Evolutionary conservation across 2,113 vertebrate genomes (phyloP), one percentile per base, ranked within the genome.

Genomic region (Phaetusa simplex): DNA sequence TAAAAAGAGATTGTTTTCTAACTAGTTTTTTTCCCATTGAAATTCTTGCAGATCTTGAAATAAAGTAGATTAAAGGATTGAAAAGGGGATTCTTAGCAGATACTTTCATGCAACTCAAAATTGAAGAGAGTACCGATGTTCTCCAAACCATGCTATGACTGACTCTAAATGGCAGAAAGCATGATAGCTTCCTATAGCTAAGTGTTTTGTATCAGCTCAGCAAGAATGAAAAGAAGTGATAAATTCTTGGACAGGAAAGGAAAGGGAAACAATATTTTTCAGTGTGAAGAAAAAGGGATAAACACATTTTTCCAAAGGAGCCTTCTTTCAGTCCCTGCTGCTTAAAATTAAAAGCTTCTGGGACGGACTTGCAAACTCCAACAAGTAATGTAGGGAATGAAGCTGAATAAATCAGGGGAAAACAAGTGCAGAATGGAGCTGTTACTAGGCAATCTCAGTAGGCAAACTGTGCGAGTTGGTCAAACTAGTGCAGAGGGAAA

Each of bases 361-460:
- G 53, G 92, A 90, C 64, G 0, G 2, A 85, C 88, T 77, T 76
- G 66, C 65, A 92, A 96, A 96, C 50, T 91, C 89, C 93, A 91
- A 88, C 32, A n/a, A 97, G 78, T 74, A 82, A 34, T 12, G 70
- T 26, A 67, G n/a, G 74, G 81, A 77, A n/a, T 0, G 22, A 22
- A 83, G 93, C 24, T 14, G 77, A 95, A 97, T 70, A 94, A 93
- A 91, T 95, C 91, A 90, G 89, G 88, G 91, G 69, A 38, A 90
- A 70, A 47, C 43, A 88, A 43, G 11, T 1, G 16, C 38, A 82
- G 91, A 71, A n/a, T 45, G 27, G 38, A 94, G 56, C 58, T 70
- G 97, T 98, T 98, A 97, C 95, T 95, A 98, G 97, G 97, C 97
- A 97, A 97, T 97, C 91, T 69, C 93, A 90, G 96, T 86, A 84